phyloP scores from a whole-genome alignment of 2,888 invertebrate species.

The Blomia tropicalis region DNA sequence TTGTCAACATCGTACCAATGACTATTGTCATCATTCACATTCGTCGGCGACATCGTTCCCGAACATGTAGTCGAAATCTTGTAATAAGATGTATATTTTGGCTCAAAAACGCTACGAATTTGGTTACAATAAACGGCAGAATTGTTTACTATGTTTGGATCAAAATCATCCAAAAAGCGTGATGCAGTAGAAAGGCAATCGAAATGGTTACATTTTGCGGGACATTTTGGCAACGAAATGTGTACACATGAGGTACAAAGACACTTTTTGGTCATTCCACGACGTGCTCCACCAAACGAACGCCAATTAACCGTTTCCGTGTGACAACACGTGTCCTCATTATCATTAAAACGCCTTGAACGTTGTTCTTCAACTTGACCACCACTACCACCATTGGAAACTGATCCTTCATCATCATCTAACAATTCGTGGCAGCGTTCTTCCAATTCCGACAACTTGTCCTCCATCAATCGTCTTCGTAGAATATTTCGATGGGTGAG shows the following conservation, averaged over 20 bases:
- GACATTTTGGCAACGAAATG: conserved; percentile 20
- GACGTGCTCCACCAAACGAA: conserved; percentile 18
- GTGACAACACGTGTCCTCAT: conserved; percentile 25
- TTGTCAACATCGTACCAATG: background rate
- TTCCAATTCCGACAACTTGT: conserved; percentile 27
- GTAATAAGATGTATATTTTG: conserved; percentile 25
- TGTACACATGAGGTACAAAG: conserved; percentile 26
- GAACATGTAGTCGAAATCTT: conserved; percentile 22
- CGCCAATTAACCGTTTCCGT: conserved; percentile 23
- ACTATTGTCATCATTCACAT: conserved; percentile 15
- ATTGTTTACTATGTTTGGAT: conserved; percentile 21
- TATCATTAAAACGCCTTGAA: background rate
- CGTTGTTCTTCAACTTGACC: background rate
- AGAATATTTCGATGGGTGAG: conserved; percentile 28
- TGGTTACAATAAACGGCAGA: conserved; percentile 23
- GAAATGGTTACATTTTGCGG: conserved; percentile 21
- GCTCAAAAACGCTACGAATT: conserved; percentile 23
- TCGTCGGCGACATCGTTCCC: conserved; percentile 3
- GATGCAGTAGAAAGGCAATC: conserved; percentile 24
- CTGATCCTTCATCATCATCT: background rate
- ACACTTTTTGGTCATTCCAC: conserved; percentile 21
- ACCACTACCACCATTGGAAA: background rate
- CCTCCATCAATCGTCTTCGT: conserved; percentile 27
- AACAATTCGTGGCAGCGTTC: conserved; percentile 27
- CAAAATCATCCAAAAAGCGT: conserved; percentile 19